These are phyloP conservation scores for Nylanderia fulva DNA, from an alignment of 1,140 invertebrate species.

Conservation along the genomic window DNA sequence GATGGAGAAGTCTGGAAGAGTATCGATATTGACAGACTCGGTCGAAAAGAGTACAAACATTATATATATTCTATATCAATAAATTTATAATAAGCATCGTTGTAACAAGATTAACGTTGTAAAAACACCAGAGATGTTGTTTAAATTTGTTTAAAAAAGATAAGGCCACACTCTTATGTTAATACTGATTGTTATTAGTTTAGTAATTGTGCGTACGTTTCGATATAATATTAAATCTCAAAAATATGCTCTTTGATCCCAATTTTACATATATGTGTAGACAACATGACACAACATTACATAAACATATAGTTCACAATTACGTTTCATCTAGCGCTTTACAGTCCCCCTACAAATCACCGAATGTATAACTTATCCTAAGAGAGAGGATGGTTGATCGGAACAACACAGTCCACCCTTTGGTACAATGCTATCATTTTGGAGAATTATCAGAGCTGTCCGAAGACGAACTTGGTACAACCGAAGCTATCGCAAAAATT, in stretches of 20 bases:
- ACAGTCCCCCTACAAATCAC: conserved; percentile 34
- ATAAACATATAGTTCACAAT: not conserved
- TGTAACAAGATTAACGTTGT: conserved; percentile 69
- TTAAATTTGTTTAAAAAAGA: conserved; percentile 45
- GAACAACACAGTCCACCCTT: conserved; percentile 33
- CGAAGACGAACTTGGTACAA: conserved; percentile 66
- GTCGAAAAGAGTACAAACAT: conserved; percentile 68
- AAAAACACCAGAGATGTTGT: conserved; percentile 37
- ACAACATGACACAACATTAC: not conserved
- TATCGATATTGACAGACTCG: conserved; percentile 18
- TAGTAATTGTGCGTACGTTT: conserved; percentile 67
- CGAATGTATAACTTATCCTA: conserved; percentile 36
- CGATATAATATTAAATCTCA: conserved; percentile 71
- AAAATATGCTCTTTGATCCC: conserved; percentile 71
- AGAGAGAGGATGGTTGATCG: conserved; percentile 36
- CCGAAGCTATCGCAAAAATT: conserved; percentile 66
- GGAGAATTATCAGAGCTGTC: conserved; percentile 5
- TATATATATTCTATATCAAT: conserved; percentile 74
- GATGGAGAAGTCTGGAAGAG: not conserved
- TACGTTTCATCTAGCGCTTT: not conserved
- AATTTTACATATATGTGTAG: not conserved
- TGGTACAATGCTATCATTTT: conserved; percentile 58
- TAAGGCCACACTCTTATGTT: conserved; percentile 73
- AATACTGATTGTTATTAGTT: conserved; percentile 79
- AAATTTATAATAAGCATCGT: conserved; percentile 70